A percentile compares a stretch with the other conserved stretches of the same genome.
Evolutionary conservation across 1,140 invertebrate species (phyloP).

Genomic region (Calliphora vicina): DNA sequence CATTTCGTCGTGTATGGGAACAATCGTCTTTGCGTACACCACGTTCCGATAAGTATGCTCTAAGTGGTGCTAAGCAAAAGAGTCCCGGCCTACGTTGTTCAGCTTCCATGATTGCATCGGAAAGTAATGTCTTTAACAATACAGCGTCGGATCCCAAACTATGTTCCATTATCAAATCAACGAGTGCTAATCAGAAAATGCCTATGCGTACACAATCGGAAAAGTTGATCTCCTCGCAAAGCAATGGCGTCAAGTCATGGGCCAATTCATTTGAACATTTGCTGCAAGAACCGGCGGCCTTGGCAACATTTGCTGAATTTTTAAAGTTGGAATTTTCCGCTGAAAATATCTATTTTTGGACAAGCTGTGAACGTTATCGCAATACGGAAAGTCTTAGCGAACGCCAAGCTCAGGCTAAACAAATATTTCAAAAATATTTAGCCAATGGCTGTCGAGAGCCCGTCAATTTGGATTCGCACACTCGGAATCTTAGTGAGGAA

Average conservation of each 20-base stretch:
- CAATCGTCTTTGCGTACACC: slow-evolving; percentile 64
- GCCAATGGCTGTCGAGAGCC: slow-evolving; percentile 81
- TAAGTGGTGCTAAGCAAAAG: slow-evolving; percentile 19
- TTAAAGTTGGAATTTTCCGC: slow-evolving; percentile 95
- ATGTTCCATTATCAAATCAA: background rate
- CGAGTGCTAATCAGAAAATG: background rate
- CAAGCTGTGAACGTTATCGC: slow-evolving; percentile 86
- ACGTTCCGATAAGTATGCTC: slow-evolving; percentile 50
- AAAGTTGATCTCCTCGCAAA: background rate
- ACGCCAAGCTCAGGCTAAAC: slow-evolving; percentile 66
- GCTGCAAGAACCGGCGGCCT: slow-evolving; percentile 83
- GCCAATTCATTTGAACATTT: slow-evolving; percentile 89
- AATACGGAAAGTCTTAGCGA: slow-evolving; percentile 66
- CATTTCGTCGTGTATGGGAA: slow-evolving; percentile 68
- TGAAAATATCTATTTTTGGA: slow-evolving; percentile 97
- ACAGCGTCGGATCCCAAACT: background rate
- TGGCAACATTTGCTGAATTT: slow-evolving; percentile 92
- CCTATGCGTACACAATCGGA: slow-evolving; percentile 5
- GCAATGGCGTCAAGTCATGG: slow-evolving; percentile 67
- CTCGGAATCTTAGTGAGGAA: slow-evolving; percentile 77
- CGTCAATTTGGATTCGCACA: slow-evolving; percentile 88
- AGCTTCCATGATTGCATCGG: slow-evolving; percentile 60
- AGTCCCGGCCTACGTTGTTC: slow-evolving; percentile 53
- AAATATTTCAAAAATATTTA: slow-evolving; percentile 80
- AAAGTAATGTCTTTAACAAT: slow-evolving; percentile 52